These are phyloP conservation scores for Antigone vipio DNA, from an alignment of 2,113 vertebrate genomes.

Conservation along the genomic window DNA sequence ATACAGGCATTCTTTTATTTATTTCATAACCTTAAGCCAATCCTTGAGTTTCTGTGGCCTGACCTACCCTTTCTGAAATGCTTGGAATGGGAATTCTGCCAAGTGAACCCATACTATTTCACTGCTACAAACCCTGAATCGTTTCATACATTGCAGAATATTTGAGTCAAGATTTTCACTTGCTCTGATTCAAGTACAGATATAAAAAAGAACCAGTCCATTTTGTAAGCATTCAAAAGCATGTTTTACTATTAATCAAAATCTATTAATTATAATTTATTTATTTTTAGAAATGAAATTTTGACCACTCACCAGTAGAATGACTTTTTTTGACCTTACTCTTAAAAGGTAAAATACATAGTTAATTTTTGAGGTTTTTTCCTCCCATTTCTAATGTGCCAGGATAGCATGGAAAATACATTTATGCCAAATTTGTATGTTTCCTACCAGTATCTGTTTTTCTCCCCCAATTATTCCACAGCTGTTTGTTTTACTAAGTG, in stretches of 20 bases:
- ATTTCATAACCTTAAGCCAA: not conserved
- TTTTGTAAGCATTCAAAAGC: conserved; percentile 16
- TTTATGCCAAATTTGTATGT: not conserved
- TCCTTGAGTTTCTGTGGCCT: not conserved
- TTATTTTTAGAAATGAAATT: conserved; percentile 49
- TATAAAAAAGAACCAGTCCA: not conserved
- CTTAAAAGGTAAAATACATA: conserved; percentile 47
- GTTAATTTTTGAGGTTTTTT: not conserved
- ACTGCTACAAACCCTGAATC: not conserved
- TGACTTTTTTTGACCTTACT: conserved; percentile 12
- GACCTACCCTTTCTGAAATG: not conserved
- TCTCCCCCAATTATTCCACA: conserved; percentile 36
- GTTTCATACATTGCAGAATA: not conserved
- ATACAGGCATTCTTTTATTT: not conserved
- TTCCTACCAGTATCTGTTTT: not conserved
- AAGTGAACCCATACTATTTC: not conserved
- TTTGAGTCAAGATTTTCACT: not conserved
- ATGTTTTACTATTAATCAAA: conserved; percentile 15
- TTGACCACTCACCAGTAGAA: conserved; percentile 37
- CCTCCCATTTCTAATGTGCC: not conserved
- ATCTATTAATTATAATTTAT: not conserved
- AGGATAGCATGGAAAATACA: not conserved
- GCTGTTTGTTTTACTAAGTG: conserved; percentile 37
- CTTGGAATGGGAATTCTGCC: not conserved
- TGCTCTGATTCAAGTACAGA: not conserved